Percentiles rank a stretch among this genome's conserved stretches.
These are phyloP conservation scores for Papilio glaucus DNA, from an alignment of 1,140 invertebrate genomes.

Conservation along the genomic window DNA sequence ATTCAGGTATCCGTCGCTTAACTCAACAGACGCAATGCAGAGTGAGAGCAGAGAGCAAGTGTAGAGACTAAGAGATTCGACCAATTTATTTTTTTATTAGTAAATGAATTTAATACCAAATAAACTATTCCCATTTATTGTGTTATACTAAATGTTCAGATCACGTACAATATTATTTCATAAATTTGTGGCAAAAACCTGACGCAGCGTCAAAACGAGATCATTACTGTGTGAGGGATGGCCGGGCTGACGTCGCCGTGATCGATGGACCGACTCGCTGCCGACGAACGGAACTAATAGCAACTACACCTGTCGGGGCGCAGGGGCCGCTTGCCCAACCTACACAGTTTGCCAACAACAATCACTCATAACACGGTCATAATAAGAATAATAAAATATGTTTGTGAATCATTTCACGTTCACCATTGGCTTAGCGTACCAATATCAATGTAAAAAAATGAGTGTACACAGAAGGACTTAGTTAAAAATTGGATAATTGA, in stretches of 20 bases:
- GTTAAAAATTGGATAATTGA: no score
- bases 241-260: background rate
- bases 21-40: no score
- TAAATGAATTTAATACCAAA: background rate
- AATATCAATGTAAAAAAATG: background rate
- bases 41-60: no score
- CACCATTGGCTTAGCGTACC: background rate
- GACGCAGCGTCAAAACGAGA: background rate
- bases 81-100: background rate
- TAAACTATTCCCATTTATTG: background rate
- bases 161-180: background rate
- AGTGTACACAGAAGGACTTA: no score
- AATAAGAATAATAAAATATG: background rate
- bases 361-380: background rate
- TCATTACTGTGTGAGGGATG: background rate
- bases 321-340: no score
- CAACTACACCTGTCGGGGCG: background rate
- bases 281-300: background rate
- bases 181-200: background rate
- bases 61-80: no score
- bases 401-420: background rate
- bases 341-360: conserved; percentile 1
- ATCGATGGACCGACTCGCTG: background rate
- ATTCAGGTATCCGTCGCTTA: no score
- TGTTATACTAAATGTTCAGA: background rate